A percentile compares a stretch with the other conserved stretches of the same genome.
Evolutionary conservation across 2,888 invertebrate genomes (phyloP).

Genomic region (Cephonodes hylas): DNA sequence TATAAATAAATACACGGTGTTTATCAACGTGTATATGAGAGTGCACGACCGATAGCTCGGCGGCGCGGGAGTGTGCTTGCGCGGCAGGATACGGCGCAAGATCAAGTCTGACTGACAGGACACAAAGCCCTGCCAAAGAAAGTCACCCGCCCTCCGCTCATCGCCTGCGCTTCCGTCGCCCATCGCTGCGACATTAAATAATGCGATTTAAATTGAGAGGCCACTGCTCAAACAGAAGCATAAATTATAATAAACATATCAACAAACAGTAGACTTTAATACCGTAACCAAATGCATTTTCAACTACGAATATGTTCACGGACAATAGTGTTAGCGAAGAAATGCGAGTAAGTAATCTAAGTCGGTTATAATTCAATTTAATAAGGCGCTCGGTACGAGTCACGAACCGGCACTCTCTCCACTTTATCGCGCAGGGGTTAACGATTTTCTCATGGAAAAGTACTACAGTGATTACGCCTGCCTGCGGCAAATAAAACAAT

Average conservation of each 20-base stretch:
- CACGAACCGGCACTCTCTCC: slow-evolving; percentile 40
- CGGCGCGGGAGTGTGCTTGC: slow-evolving; percentile 30
- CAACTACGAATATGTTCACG: not conserved
- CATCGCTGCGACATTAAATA: slow-evolving; percentile 22
- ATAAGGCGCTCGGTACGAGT: slow-evolving; percentile 23
- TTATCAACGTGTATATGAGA: slow-evolving; percentile 25
- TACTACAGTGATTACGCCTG: slow-evolving; percentile 56
- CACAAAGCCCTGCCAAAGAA: slow-evolving; percentile 22
- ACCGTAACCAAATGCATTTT: not conserved
- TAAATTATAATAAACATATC: not conserved
- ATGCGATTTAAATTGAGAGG: slow-evolving; percentile 4
- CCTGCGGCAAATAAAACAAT: slow-evolving; percentile 62
- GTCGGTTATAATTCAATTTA: slow-evolving; percentile 15
- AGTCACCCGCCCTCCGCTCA: slow-evolving; percentile 17
- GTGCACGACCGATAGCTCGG: slow-evolving; percentile 19
- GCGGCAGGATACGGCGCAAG: slow-evolving; percentile 36
- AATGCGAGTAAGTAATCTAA: not conserved
- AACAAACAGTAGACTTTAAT: not conserved
- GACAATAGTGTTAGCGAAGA: not conserved
- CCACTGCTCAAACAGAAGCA: not conserved
- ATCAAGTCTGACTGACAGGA: slow-evolving; percentile 29
- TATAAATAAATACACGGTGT: slow-evolving; percentile 26
- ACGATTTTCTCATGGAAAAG: slow-evolving; percentile 74
- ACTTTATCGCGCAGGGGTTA: slow-evolving; percentile 63
- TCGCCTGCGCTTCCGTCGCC: slow-evolving; percentile 14